These are phyloP conservation scores for Sceliomorpha sp. DNA, from an alignment of 2,888 invertebrate species.

Conservation along the genomic window DNA sequence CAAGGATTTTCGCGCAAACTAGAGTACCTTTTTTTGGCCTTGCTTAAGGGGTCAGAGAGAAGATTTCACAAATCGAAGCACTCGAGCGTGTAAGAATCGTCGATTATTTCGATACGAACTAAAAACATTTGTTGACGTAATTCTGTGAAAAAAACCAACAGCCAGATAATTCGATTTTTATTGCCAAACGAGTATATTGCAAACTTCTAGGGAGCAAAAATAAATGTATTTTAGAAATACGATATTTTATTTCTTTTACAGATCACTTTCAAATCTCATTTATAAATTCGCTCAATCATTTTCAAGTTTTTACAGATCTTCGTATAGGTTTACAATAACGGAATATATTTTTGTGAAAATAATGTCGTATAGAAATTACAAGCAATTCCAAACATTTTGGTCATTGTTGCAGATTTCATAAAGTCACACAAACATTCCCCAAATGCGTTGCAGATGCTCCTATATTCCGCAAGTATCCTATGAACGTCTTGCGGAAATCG, in stretches of 20 bases:
- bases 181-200: not conserved
- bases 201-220: not conserved
- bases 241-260: not conserved
- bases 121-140: slow-evolving; percentile 18
- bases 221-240: not conserved
- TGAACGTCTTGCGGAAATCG: slow-evolving; percentile 50
- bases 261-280: not conserved
- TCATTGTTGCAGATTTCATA: slow-evolving; percentile 28
- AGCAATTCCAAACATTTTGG: slow-evolving; percentile 2
- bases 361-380: too few species aligned
- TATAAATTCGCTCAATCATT: not conserved
- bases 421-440: slow-evolving; percentile 43
- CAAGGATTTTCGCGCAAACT: too few species aligned
- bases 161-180: slow-evolving; percentile 18
- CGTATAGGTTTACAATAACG: not conserved
- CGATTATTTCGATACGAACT: slow-evolving; percentile 33
- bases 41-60: slow-evolving; percentile 53
- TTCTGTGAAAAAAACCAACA: slow-evolving; percentile 8
- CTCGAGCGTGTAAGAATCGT: slow-evolving; percentile 35
- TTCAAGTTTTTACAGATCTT: too few species aligned
- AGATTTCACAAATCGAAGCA: slow-evolving; percentile 58
- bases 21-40: slow-evolving; percentile 46
- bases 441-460: slow-evolving; percentile 35
- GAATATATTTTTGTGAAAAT: too few species aligned
- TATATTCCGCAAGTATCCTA: slow-evolving; percentile 45